phyloP scores from a whole-genome alignment of 1,140 invertebrate genomes.

The Trypoxylus dichotomus region DNA sequence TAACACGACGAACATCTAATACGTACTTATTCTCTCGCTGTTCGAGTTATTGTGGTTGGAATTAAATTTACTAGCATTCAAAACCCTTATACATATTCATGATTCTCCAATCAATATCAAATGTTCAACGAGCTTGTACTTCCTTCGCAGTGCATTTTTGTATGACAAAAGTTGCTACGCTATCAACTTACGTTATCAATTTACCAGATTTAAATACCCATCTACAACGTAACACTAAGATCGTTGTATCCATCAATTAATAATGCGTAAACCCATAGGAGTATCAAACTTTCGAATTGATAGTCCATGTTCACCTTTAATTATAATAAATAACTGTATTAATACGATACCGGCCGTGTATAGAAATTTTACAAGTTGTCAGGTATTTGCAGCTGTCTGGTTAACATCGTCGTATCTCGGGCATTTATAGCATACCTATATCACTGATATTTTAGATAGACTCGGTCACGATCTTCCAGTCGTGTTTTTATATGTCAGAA shows the following conservation, averaged over 20 bases:
- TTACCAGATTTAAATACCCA: neutral
- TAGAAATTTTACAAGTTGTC: neutral
- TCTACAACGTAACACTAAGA: neutral
- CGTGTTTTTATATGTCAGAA: slow-evolving; percentile 28
- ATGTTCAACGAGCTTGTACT: neutral
- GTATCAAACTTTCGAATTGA: neutral
- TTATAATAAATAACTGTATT: neutral
- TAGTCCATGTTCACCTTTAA: neutral
- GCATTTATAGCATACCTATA: slow-evolving; percentile 4
- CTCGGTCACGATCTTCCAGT: slow-evolving; percentile 19
- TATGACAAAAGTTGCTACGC: neutral
- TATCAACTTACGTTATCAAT: neutral
- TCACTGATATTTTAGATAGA: slow-evolving; percentile 27
- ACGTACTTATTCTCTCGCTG: no score
- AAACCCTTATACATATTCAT: slow-evolving; percentile 5
- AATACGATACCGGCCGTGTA: neutral
- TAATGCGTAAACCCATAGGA: neutral
- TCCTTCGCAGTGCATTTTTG: neutral
- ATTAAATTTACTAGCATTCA: neutral
- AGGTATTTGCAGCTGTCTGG: neutral
- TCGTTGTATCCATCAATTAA: neutral
- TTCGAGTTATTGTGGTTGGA: no score
- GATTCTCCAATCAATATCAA: neutral
- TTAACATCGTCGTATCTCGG: slow-evolving; percentile 1
- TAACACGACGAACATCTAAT: no score